These are phyloP conservation scores for Pilophorus perplexus DNA, from an alignment of 2,888 invertebrate species.

Conservation along the genomic window DNA sequence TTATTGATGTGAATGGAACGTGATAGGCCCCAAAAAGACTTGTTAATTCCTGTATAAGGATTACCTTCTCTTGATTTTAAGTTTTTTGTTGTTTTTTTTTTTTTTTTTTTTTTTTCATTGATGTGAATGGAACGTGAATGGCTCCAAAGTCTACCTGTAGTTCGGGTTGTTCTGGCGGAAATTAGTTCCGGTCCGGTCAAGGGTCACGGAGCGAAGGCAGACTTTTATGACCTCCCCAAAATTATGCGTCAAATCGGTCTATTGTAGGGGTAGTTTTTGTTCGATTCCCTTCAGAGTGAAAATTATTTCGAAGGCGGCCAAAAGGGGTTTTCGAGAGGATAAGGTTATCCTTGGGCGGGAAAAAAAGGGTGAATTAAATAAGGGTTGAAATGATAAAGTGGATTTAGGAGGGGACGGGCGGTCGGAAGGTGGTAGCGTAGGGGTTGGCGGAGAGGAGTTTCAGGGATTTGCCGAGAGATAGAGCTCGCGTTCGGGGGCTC, in stretches of 20 bases:
- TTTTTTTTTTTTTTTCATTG: too few relatives aligned
- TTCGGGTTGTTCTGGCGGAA: too few relatives aligned
- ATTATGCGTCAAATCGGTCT: not conserved
- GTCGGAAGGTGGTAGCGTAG: too few relatives aligned
- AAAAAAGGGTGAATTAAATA: not conserved
- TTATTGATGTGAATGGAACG: too few relatives aligned
- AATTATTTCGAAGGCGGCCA: not conserved
- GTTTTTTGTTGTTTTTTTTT: too few relatives aligned
- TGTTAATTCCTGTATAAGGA: too few relatives aligned
- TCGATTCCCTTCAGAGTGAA: not conserved
- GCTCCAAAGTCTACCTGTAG: too few relatives aligned
- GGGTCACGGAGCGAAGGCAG: not conserved
- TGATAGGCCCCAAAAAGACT: too few relatives aligned
- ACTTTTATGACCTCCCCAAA: conserved; percentile 8
- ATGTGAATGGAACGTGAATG: too few relatives aligned
- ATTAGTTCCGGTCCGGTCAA: conserved; percentile 5
- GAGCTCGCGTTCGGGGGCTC: conserved; percentile 50
- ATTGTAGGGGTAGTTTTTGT: not conserved
- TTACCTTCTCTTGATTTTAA: too few relatives aligned
- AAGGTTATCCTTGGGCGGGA: not conserved
- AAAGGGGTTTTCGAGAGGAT: not conserved
- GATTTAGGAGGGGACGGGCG: conserved; percentile 23
- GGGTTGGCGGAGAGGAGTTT: conserved; percentile 11
- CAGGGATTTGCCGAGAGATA: conserved; percentile 55
- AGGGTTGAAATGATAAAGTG: conserved; percentile 5